phyloP scores from a whole-genome alignment of 2,797 vertebrate genomes.

The Microhierax caerulescens region DNA sequence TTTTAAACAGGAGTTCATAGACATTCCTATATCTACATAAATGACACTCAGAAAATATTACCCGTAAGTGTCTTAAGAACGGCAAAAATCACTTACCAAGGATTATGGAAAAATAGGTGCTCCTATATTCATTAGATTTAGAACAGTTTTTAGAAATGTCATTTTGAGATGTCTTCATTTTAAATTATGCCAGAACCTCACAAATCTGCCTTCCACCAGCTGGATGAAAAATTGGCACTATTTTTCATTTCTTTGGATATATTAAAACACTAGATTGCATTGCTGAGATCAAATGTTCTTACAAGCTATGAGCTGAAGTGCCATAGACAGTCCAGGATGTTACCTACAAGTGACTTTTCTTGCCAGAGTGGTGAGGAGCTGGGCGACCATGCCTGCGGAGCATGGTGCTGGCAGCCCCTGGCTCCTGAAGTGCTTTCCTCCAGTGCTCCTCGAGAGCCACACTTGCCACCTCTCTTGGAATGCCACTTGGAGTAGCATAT shows the following conservation, averaged over 20 bases:
- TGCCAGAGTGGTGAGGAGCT: neutral
- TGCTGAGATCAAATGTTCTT: neutral
- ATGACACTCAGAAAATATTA: neutral
- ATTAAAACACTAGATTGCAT: neutral
- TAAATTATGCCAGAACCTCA: neutral
- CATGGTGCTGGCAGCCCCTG: neutral
- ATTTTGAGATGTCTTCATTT: neutral
- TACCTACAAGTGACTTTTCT: neutral
- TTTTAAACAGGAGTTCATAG: neutral
- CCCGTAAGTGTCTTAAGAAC: neutral
- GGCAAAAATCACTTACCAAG: neutral
- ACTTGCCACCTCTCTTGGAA: neutral
- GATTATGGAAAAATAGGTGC: neutral
- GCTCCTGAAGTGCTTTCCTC: neutral
- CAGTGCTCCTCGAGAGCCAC: rapidly evolving
- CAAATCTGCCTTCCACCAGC: neutral
- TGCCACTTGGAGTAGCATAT: rapidly evolving
- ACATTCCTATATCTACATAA: neutral
- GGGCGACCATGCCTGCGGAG: rapidly evolving
- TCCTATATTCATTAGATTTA: neutral
- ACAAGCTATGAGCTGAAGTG: neutral
- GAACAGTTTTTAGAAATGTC: neutral
- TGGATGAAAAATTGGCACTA: neutral
- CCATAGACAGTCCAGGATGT: neutral
- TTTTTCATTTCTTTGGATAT: neutral